A percentile compares a stretch with the other conserved stretches of the same genome.
These are phyloP conservation scores for Tolmerus cingulatus DNA, from an alignment of 2,888 invertebrate genomes.

Conservation along the genomic window DNA sequence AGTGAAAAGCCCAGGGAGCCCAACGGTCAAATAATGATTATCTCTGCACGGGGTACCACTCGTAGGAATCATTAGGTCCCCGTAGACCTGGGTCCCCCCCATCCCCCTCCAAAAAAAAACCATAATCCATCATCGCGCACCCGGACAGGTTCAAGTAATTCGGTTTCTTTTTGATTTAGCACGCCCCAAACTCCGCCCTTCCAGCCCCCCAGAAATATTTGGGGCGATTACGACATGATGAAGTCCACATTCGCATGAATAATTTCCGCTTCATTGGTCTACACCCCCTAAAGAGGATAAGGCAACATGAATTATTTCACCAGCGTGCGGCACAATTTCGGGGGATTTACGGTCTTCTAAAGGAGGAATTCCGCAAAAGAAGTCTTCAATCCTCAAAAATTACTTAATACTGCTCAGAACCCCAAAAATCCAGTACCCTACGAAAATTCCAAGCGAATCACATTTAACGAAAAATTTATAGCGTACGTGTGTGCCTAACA, in stretches of 20 bases:
- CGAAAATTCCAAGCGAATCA: not conserved
- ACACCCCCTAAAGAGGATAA: not conserved
- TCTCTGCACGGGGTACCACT: not conserved
- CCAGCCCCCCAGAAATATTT: not conserved
- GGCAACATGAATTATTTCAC: not conserved
- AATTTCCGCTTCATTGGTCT: not conserved
- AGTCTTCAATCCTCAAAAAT: not conserved
- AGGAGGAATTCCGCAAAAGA: not conserved
- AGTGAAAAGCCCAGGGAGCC: not conserved
- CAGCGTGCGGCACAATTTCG: not conserved
- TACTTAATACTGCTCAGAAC: not conserved
- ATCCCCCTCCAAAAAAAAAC: not conserved
- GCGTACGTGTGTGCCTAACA: too few species aligned
- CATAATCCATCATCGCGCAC: slow-evolving; percentile 33
- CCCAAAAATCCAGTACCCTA: not conserved
- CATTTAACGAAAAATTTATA: not conserved
- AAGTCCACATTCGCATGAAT: not conserved
- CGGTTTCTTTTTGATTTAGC: slow-evolving; percentile 29
- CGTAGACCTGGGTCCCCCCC: not conserved
- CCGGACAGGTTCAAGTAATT: slow-evolving; percentile 36
- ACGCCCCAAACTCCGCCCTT: not conserved
- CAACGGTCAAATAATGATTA: slow-evolving; percentile 25
- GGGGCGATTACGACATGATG: not conserved
- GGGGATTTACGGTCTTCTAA: not conserved
- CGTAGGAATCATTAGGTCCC: not conserved